Evolutionary conservation across 2,113 vertebrate genomes (phyloP).

Genomic region (Vulpes ferrilata): DNA sequence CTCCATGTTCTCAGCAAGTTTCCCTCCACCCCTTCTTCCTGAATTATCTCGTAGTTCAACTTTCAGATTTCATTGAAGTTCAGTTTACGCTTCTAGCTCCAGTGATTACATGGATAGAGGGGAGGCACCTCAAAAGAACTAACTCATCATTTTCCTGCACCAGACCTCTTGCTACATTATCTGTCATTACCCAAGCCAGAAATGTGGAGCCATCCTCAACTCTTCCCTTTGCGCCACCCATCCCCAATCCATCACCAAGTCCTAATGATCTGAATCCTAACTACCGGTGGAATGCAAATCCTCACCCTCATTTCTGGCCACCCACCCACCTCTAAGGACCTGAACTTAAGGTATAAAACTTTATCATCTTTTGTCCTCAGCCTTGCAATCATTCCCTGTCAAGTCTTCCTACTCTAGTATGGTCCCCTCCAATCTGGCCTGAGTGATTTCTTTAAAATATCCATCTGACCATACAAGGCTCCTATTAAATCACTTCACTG

Average conservation of each 20-base stretch:
- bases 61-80: background rate
- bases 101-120: background rate
- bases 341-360: background rate
- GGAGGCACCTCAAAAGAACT: background rate
- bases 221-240: background rate
- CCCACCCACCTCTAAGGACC: conserved; percentile 11
- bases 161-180: background rate
- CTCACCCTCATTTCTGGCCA: background rate
- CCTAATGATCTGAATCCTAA: background rate
- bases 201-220: background rate
- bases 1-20: background rate
- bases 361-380: background rate
- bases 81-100: background rate
- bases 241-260: background rate
- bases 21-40: background rate
- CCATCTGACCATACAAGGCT: background rate
- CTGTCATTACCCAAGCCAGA: background rate
- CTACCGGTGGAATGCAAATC: background rate
- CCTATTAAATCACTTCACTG: background rate
- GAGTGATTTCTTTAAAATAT: background rate
- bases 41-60: background rate
- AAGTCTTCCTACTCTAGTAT: background rate
- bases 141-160: background rate
- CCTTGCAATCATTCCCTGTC: background rate
- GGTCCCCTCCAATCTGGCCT: background rate